Evolutionary conservation across 1,140 invertebrate species (phyloP), one percentile per base, ranked within the genome.

Genomic region (Rhizoglyphus robini): DNA sequence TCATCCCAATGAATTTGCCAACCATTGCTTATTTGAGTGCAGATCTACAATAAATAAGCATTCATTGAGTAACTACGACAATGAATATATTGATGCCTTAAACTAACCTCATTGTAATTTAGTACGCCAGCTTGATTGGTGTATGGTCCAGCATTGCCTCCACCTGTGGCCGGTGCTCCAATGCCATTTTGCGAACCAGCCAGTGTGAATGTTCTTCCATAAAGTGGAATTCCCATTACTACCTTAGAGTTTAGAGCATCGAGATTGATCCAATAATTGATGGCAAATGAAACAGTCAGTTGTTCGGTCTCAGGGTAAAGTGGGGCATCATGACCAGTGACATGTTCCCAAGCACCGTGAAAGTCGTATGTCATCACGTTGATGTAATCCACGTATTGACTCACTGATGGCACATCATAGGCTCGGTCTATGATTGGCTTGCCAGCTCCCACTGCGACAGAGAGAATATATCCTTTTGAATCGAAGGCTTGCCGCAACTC

Each of bases 281-380:
- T 59, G 13, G 63, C 65, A 54, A 46, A 66, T 27, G 23, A 63
- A 30, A 67, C 84, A 67, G 86, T 84, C 13, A 91, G 80, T 69
- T 8, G 34, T 5, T n/a, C 48, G 25, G 15, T 65, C 5, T 60
- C 15, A 72, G 47, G 8, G 57, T 67, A 70, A 8, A 83, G 72
- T 25, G 79, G 79, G 1, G 77, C 68, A 64, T 79, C 76, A 67
- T 80, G 77, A 73, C 67, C 75, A 3, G 77, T 76, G n/a, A 67
- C 67, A 2, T 79, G 18, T 41, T 60, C 88, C 88, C 88, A 92
- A 4, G 84, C 13, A 46, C 88, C 88, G 69, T 91, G 88, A 71
- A 89, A 90, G 72, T 93, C 90, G 64, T 90, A 92, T 75, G 68
- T 93, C 88, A 92, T 90, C 0, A 91, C 83, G 1, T 87, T 88